Evolutionary conservation across 2,797 vertebrate species (phyloP).

Genomic region (Peromyscus aztecus): DNA sequence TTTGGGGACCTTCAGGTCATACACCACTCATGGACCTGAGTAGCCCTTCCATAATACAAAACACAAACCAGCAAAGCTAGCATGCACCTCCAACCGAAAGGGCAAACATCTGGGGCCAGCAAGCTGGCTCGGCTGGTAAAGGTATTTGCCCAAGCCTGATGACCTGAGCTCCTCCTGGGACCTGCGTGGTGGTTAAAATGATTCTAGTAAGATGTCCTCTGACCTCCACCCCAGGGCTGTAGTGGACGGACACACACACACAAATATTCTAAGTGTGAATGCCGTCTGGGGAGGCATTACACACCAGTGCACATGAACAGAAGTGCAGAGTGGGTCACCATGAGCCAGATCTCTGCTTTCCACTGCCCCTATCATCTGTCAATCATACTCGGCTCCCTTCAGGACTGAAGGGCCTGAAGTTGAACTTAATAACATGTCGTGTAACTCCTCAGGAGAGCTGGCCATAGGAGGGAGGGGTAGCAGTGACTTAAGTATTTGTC

Average conservation of each 20-base stretch:
- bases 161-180: no score
- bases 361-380: no score
- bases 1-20: not conserved
- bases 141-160: not conserved
- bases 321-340: accelerated
- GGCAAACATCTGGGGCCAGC: not conserved
- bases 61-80: not conserved
- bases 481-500: not conserved
- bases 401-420: not conserved
- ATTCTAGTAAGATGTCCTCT: not conserved
- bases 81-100: not conserved
- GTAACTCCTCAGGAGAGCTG: not conserved
- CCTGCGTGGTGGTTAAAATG: not conserved
- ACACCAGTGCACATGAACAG: not conserved
- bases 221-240: not conserved
- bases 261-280: not conserved
- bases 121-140: not conserved
- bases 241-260: not conserved
- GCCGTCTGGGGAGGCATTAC: no score
- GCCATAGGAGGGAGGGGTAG: not conserved
- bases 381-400: not conserved
- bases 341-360: not conserved
- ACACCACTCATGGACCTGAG: not conserved
- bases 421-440: not conserved
- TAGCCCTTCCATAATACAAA: not conserved